phyloP scores from a whole-genome alignment of 2,797 vertebrate species.

The Sebastes paucispinis region DNA sequence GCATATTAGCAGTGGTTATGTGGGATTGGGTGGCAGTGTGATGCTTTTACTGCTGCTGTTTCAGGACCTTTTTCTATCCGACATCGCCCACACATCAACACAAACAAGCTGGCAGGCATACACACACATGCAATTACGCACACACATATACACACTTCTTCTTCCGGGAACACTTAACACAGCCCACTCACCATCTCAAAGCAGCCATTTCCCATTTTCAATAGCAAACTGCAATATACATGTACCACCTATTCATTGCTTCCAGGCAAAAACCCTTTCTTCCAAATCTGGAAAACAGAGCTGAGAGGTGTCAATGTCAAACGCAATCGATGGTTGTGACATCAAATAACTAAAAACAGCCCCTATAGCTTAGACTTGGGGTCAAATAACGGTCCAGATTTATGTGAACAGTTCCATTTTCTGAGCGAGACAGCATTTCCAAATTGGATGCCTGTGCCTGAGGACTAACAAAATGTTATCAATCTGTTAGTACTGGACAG shows the following conservation, averaged over 20 bases:
- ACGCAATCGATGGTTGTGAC: background rate
- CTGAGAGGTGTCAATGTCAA: background rate
- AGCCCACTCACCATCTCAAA: conserved; percentile 64
- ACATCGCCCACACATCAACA: conserved; percentile 65
- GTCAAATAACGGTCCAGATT: background rate
- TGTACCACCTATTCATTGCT: conserved; percentile 21
- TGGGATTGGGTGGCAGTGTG: conserved; percentile 56
- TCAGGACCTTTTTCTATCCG: conserved; percentile 69
- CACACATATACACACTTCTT: conserved; percentile 30
- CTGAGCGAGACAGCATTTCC: background rate
- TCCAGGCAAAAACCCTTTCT: conserved; percentile 16
- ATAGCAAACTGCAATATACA: conserved; percentile 24
- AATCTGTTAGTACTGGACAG: background rate
- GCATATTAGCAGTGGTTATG: conserved; percentile 44
- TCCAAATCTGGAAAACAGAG: background rate
- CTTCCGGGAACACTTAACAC: conserved; percentile 63
- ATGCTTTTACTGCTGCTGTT: conserved; percentile 70
- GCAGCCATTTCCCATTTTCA: conserved; percentile 64
- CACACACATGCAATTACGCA: conserved; percentile 23
- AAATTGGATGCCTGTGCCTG: background rate
- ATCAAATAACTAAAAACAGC: background rate
- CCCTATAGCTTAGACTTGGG: background rate
- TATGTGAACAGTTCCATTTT: background rate
- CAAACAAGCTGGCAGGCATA: conserved; percentile 57
- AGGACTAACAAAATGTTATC: background rate